These are phyloP conservation scores for Macrobrachium rosenbergii DNA, from an alignment of 1,140 invertebrate genomes.

Conservation along the genomic window DNA sequence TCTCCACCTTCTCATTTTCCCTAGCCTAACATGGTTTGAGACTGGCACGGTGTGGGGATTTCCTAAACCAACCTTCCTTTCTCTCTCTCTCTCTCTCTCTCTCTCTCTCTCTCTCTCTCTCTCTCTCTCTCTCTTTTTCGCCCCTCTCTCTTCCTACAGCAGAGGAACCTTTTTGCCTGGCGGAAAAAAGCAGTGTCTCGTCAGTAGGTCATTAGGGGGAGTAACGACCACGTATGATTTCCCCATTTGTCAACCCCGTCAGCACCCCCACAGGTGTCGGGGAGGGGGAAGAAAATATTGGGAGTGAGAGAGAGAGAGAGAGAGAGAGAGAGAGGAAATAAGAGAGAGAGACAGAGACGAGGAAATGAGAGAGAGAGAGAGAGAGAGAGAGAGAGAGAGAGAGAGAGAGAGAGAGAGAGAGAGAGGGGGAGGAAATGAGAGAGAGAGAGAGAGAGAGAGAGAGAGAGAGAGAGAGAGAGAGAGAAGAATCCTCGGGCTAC, in stretches of 20 bases:
- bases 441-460: conserved; percentile 10
- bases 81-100: no score
- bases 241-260: conserved; percentile 40
- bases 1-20: no score
- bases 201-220: conserved; percentile 47
- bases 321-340: not conserved
- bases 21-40: no score
- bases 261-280: conserved; percentile 33
- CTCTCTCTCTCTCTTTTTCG: not conserved
- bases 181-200: conserved; percentile 10
- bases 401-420: conserved; percentile 7
- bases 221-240: conserved; percentile 36
- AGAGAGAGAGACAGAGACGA: not conserved
- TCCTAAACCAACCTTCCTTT: no score
- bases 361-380: not conserved
- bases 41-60: no score
- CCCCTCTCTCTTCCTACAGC: not conserved
- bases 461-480: conserved; percentile 14
- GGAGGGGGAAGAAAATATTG: no score
- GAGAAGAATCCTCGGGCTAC: not conserved
- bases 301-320: not conserved
- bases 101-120: not conserved
- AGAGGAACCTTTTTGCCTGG: not conserved
- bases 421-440: not conserved
- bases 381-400: not conserved